Evolutionary conservation across 2,888 invertebrate species (phyloP).

Genomic region (Drosophila acutilabella): DNA sequence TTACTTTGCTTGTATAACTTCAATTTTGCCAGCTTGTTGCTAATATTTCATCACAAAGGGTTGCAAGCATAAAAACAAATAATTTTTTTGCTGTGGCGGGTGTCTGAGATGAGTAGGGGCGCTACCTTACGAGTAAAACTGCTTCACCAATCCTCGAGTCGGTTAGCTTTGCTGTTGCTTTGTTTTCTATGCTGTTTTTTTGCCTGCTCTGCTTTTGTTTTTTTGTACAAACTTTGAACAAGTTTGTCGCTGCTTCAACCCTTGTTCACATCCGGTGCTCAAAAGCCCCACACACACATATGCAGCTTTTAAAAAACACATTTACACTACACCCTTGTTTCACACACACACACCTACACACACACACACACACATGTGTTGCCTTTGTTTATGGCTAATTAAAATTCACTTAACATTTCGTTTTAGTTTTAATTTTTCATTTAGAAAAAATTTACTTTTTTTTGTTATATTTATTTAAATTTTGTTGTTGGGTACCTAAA

Average conservation of each 20-base stretch:
- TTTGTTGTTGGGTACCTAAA: constrained; percentile 29
- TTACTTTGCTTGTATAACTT: constrained; percentile 57
- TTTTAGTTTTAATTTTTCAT: constrained; percentile 63
- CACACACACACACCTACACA: constrained; percentile 23
- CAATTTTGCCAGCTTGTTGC: constrained; percentile 66
- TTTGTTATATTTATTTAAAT: constrained; percentile 20
- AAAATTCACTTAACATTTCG: constrained; percentile 72
- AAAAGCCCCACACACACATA: neutral
- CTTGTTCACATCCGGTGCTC: constrained; percentile 51
- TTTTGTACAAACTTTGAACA: constrained; percentile 39
- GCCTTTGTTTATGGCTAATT: constrained; percentile 67
- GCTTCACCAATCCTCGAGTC: constrained; percentile 1
- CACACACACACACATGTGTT: constrained; percentile 25
- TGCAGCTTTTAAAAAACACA: constrained; percentile 29
- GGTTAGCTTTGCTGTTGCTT: constrained; percentile 1
- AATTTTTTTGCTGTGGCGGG: neutral
- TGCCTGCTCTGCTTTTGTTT: neutral
- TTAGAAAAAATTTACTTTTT: constrained; percentile 39
- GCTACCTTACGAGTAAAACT: constrained; percentile 32
- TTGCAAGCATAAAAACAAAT: constrained; percentile 12
- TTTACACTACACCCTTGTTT: constrained; percentile 23
- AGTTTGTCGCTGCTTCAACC: constrained; percentile 55
- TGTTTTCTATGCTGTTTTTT: constrained; percentile 9
- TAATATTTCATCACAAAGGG: constrained; percentile 69
- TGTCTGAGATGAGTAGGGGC: neutral